Conservation (phyloP, 2,797 vertebrate species). For the Pyrocephalus nanus region DNA sequence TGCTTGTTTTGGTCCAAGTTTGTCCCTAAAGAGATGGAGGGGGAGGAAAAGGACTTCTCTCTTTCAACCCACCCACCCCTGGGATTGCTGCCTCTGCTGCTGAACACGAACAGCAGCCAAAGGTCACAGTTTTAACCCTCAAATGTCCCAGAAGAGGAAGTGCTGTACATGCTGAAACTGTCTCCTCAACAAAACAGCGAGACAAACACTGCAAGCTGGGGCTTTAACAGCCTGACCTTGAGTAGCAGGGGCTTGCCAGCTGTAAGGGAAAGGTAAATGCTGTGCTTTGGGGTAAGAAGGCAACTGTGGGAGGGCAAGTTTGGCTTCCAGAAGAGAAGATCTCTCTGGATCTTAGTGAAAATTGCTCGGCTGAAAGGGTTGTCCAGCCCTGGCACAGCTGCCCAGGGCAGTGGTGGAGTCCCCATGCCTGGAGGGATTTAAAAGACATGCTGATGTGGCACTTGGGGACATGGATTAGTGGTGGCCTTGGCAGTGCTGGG, state of each 20-base stretch:
- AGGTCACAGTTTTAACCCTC: not conserved
- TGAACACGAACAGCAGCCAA: conserved; percentile 7
- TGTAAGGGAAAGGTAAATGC: not conserved
- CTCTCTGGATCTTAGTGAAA: not conserved
- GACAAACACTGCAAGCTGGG: not conserved
- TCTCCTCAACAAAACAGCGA: not conserved
- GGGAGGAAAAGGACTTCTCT: not conserved
- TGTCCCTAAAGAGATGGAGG: not conserved
- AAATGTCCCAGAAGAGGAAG: conserved; percentile 17
- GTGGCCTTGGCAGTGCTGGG: not conserved
- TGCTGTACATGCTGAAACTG: not conserved
- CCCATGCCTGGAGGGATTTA: not conserved
- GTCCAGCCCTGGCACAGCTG: not conserved
- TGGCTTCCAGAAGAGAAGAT: not conserved
- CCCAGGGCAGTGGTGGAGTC: not conserved
- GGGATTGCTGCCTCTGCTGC: not conserved
- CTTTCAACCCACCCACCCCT: not conserved
- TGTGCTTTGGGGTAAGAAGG: not conserved
- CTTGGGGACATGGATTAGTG: not conserved
- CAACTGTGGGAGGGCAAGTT: accelerated
- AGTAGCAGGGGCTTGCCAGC: not conserved
- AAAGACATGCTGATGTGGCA: not conserved
- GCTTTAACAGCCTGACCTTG: not conserved
- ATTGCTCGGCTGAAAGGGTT: not conserved
- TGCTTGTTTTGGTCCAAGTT: not conserved